Base-by-base conservation (phyloP, 2,888 invertebrate species). In the Polydrusus pterygomalis region DNA sequence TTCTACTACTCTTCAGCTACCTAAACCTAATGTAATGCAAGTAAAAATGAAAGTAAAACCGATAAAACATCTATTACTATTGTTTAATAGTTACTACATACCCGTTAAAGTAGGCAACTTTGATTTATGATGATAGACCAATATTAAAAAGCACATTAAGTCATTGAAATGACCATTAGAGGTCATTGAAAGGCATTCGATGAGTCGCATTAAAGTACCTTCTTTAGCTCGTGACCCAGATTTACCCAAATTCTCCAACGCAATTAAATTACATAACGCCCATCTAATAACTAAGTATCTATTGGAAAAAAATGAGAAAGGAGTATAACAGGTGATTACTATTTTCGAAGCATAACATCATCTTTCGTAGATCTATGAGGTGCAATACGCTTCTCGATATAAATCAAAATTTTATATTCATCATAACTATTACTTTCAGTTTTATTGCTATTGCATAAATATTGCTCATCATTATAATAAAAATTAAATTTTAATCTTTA, bases 151-250 rank as follows among this genome's bases (percentile, higher is more conserved):
- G 17, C 11, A 38, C 58, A 60, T 60, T 60, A 60, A 60, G 58
- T 60, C 38, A 60, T 60, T 38, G 5, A 60, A 60, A 60, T 60
- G 58, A 38, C 58, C 58, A 38, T 60, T 34, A 60, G 38, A 7
- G 58, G 38, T 38, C 58, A 60, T 38, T 60, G 58, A 60, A 60
- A 60, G 58, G 15, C 17, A 25, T 47, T 30, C 7, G 58, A 60
- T 38, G 58, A 38, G 38, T 38, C 17, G 38, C 58, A 38, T 38
- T 15, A 38, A 34, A 60, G 25, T 18, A 60, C 17, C 58, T 17
- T 60, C 58, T 60, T 60, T 38, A 60, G 5, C 38, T 60, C 17
- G 58, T 60, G 58, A 60, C 58, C 58, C 38, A 60, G 38, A 60
- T 60, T 38, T 60, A 60, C 38, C 58, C 5, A 11, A 38, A 60